These are phyloP conservation scores for Cladorhizidae sp. DNA, from an alignment of 37 sponge, comb jelly and placozoan species.

Conservation along the genomic window DNA sequence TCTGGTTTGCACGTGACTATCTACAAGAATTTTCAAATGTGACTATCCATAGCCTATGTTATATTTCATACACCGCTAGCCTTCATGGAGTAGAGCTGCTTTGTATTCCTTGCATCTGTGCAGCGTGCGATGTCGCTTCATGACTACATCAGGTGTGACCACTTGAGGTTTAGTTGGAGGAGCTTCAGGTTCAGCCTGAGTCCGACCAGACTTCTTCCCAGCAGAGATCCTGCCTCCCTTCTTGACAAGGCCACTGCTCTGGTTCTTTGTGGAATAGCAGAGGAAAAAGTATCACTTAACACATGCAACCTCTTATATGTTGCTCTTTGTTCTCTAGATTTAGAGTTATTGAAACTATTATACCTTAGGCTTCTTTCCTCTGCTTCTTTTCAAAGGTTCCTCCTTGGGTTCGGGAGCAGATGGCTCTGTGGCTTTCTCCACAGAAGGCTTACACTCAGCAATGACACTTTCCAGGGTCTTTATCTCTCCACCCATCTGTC, in stretches of 20 bases:
- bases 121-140: slow-evolving; percentile 23
- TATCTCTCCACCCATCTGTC: slow-evolving; percentile 23
- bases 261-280: not conserved
- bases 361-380: slow-evolving; percentile 23
- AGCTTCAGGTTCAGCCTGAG: not conserved
- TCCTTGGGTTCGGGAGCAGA: not conserved
- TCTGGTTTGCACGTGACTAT: slow-evolving; percentile 20
- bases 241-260: not conserved
- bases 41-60: not conserved
- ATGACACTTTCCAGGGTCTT: slow-evolving; percentile 13
- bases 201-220: not conserved
- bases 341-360: not conserved
- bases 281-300: not conserved
- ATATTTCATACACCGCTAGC: slow-evolving; percentile 7
- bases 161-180: not conserved
- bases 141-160: slow-evolving; percentile 28
- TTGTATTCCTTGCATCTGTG: slow-evolving; percentile 52
- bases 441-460: not conserved
- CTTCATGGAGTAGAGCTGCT: slow-evolving; percentile 56
- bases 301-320: no score
- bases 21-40: not conserved
- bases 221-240: slow-evolving; percentile 17
- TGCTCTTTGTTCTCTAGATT: no score
- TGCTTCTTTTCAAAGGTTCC: slow-evolving; percentile 14
- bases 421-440: not conserved